Base-by-base conservation (phyloP, 2,113 vertebrate genomes). In the Corythaixoides concolor region DNA sequence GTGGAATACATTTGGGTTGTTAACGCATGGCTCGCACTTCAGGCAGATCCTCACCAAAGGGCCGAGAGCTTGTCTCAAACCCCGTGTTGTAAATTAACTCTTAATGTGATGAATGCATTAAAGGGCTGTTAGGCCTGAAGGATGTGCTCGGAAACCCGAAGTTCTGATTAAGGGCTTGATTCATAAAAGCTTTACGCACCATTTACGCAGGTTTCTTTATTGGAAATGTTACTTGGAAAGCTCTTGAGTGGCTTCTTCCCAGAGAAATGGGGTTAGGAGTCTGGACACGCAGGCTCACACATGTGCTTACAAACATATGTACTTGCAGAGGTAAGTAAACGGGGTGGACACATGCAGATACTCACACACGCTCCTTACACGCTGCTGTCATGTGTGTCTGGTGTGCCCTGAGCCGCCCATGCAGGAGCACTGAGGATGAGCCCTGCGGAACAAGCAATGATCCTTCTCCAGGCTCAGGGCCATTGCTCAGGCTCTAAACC, bases 71-170 rank as follows among this genome's bases (percentile, higher is more conserved):
- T 11, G 45, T 91, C 92, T 94, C 43, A 64, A 88, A 93, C 90
- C 43, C 84, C 90, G 76, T 94, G 93, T 70, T 87, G 91, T 89
- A 97, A 98, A 98, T 98, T 96, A 98, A 97, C 95, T 97, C 92
- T 95, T 96, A 97, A 97, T 85, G 66, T 94, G 90, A 93, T 94
- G 88, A 95, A 95, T 95, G 95, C 80, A 95, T 97, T 97, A 97
- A 87, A 92, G 90, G 87, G n/a, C 85, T 56, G 87, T 45, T 87
- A 73, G 83, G 75, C 68, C 94, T 89, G 90, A 60, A 97, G 94
- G 88, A 95, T 95, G 96, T 97, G 97, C 60, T 74, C 1, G 3
- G 88, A 94, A 97, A 97, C 78, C 73, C 28, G 60, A 96, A 91
- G 15, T 81, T 92, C 90, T 88, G 30, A 96, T 98, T 97, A 97